A percentile compares a stretch with the other conserved stretches of the same genome.
phyloP scores from a whole-genome alignment of 2,113 vertebrate species.

The Aphyosemion australe region DNA sequence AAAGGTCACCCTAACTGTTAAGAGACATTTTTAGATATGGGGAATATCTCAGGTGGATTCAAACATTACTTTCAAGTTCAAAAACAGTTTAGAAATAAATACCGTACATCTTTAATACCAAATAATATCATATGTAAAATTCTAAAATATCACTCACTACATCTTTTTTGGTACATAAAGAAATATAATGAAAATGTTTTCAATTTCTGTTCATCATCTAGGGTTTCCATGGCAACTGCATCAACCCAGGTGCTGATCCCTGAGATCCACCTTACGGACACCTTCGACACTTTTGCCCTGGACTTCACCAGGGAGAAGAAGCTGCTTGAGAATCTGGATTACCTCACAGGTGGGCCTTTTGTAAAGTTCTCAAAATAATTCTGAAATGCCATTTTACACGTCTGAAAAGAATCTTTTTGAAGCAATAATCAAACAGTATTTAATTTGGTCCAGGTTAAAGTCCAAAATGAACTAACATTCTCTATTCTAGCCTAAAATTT shows the following conservation, averaged over 20 bases:
- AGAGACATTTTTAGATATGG: no score
- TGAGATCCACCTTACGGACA: slow-evolving; percentile 96
- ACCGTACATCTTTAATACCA: background rate
- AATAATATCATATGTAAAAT: background rate
- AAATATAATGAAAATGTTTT: no score
- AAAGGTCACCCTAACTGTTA: background rate
- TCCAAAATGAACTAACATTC: background rate
- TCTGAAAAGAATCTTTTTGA: background rate
- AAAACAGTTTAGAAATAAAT: no score
- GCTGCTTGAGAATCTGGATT: slow-evolving; percentile 95
- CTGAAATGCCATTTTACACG: background rate
- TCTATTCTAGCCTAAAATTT: background rate
- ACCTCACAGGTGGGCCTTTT: slow-evolving; percentile 89
- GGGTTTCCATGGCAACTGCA: slow-evolving; percentile 97
- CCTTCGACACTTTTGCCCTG: slow-evolving; percentile 95
- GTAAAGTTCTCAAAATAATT: background rate
- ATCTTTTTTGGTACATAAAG: no score
- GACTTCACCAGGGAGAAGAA: slow-evolving; percentile 99
- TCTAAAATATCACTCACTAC: no score
- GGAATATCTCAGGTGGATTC: no score
- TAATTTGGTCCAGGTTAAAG: no score
- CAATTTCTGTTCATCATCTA: slow-evolving; percentile 56
- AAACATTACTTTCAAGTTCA: no score
- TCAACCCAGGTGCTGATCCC: slow-evolving; percentile 98
- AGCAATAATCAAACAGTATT: no score